These are phyloP conservation scores for Acipenser oxyrinchus DNA, from an alignment of 2,797 vertebrate genomes.

Conservation along the genomic window DNA sequence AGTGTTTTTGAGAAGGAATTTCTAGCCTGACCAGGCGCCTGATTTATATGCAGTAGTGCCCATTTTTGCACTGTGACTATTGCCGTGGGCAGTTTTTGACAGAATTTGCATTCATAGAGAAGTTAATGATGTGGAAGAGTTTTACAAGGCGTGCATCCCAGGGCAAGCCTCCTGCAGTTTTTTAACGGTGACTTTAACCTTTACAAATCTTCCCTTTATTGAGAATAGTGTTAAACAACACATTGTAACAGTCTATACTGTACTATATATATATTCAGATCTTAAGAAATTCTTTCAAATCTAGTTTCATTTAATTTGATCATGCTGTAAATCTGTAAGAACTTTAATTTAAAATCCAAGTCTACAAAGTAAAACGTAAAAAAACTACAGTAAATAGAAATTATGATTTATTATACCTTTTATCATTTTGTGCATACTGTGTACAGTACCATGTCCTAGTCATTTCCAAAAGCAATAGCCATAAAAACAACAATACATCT, in stretches of 20 bases:
- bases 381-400: no score
- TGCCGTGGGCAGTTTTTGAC: constrained; percentile 49
- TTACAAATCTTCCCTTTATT: neutral
- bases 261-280: neutral
- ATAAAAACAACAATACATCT: no score
- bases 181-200: constrained; percentile 12
- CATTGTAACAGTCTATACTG: neutral
- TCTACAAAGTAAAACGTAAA: no score
- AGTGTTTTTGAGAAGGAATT: constrained; percentile 43
- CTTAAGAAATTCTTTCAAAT: neutral
- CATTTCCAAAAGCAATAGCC: no score
- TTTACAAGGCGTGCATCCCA: neutral
- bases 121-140: constrained; percentile 22
- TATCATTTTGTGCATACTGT: no score
- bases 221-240: neutral
- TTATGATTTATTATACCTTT: no score
- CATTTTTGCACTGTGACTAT: constrained; percentile 46
- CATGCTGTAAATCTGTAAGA: no score
- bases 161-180: constrained; percentile 6
- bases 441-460: no score
- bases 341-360: no score
- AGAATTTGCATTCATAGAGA: constrained; percentile 30
- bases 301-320: no score
- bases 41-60: constrained; percentile 66
- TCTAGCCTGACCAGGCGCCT: constrained; percentile 58